Evolutionary conservation across 2,113 vertebrate genomes (phyloP), one percentile per base, ranked within the genome.

Genomic region (Tetrao urogallus): DNA sequence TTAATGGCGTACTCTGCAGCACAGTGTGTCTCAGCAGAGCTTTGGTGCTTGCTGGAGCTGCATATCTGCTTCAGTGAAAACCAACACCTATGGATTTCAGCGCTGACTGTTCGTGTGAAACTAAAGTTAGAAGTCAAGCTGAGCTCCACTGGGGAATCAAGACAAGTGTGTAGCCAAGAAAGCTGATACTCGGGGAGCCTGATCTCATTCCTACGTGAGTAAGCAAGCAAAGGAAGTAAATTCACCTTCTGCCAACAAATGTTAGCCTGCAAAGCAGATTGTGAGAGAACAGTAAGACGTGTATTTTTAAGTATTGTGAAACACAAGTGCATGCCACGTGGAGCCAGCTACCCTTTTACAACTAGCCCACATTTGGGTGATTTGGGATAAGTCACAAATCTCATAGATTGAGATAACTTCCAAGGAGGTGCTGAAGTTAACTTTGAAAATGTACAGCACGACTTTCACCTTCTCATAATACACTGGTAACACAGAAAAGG

Each of bases 91-190:
- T 60, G 88, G 60, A 64, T 79, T 97, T 91, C 92, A 81, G 77
- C 86, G 88, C 83, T 72, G 83, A 87, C 88, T 95, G 78, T 30
- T 18, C 73, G 83, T 13, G 65, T 27, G 69, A 87, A 94, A 88
- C 90, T 91, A 80, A 96, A 97, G 88, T 91, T 84, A 96, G 97
- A 95, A 92, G 93, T 82, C 78, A 90, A 96, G 88, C 88, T 65
- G 79, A 92, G 91, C 81, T 94, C 95, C 87, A 80, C 6, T 5
- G 0, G 25, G 34, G 70, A n/a, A 32, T 73, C 85, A 86, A 71
- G 73, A 71, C 91, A 93, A 95, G 60, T 63, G 50, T 63, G 47
- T 61, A 76, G 82, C 73, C 77, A 94, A 89, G 91, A 78, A 80
- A 66, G 82, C 92, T 63, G 28, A 78, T 32, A 65, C 34, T 81